phyloP scores from a whole-genome alignment of 2,888 invertebrate species.

The Nomada fucata region DNA sequence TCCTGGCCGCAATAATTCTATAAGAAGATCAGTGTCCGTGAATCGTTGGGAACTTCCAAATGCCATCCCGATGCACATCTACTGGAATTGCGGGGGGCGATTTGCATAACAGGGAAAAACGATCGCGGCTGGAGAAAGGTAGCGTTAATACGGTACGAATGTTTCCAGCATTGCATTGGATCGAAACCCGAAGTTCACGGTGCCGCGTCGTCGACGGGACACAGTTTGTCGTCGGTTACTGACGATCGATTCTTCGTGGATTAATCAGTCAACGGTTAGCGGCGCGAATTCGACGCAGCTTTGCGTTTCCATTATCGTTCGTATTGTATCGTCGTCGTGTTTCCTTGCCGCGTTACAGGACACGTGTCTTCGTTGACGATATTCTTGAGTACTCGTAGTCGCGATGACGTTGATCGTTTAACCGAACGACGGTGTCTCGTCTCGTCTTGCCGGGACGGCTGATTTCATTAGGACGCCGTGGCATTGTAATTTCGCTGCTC shows the following conservation, averaged over 20 bases:
- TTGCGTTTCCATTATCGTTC: slow-evolving; percentile 61
- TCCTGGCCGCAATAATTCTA: neutral
- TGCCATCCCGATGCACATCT: neutral
- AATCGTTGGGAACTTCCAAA: neutral
- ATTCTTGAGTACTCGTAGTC: neutral
- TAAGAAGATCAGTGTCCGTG: neutral
- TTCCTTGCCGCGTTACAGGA: slow-evolving; percentile 8
- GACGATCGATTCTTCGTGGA: slow-evolving; percentile 48
- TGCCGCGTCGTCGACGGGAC: neutral
- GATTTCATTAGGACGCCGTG: slow-evolving; percentile 26
- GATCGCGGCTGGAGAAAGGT: neutral
- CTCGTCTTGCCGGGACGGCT: neutral
- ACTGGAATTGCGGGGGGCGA: neutral
- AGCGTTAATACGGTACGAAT: slow-evolving; percentile 21
- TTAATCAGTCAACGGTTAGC: slow-evolving; percentile 65
- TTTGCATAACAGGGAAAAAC: slow-evolving; percentile 19
- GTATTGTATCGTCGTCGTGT: slow-evolving; percentile 45
- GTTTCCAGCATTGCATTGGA: slow-evolving; percentile 2
- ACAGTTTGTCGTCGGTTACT: slow-evolving; percentile 1
- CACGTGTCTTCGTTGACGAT: slow-evolving; percentile 37
- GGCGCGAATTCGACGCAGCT: slow-evolving; percentile 35
- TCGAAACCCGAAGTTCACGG: neutral
- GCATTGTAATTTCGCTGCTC: slow-evolving; percentile 22
- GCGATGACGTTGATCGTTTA: slow-evolving; percentile 1
- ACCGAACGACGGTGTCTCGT: slow-evolving; percentile 10